Evolutionary conservation across 2,888 invertebrate species (phyloP).

Genomic region (Mythimna ferrago): DNA sequence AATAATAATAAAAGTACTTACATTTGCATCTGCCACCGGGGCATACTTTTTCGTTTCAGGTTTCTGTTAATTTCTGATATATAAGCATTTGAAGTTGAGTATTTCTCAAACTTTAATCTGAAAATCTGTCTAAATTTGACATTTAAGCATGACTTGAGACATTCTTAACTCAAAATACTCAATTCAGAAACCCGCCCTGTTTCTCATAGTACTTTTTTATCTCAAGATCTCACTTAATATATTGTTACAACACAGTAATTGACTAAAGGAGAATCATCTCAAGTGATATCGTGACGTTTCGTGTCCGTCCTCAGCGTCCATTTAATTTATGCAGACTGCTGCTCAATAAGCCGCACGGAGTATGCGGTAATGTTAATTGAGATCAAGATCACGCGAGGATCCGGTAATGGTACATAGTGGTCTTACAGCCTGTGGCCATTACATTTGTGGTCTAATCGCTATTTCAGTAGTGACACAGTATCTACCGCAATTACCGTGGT

Average conservation of each 20-base stretch:
- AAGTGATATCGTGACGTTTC: neutral
- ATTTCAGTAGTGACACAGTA: constrained; percentile 21
- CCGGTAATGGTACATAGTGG: constrained; percentile 41
- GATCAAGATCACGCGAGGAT: constrained; percentile 44
- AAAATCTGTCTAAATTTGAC: too few relatives aligned
- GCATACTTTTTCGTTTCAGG: neutral
- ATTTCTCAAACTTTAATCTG: too few relatives aligned
- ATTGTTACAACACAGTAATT: neutral
- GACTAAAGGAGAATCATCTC: neutral
- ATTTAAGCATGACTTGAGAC: too few relatives aligned
- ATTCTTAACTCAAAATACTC: too few relatives aligned
- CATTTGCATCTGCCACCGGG: neutral
- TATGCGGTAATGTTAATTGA: constrained; percentile 57
- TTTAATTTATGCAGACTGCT: constrained; percentile 6
- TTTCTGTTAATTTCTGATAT: neutral
- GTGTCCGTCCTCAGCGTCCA: neutral
- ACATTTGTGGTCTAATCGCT: constrained; percentile 52
- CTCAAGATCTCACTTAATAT: neutral
- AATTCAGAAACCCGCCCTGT: too few relatives aligned
- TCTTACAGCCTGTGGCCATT: constrained; percentile 35
- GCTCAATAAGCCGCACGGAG: constrained; percentile 40
- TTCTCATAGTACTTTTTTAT: neutral
- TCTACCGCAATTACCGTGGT: constrained; percentile 44
- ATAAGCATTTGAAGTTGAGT: too few relatives aligned
- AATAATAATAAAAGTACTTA: neutral